Evolutionary conservation across 2,113 vertebrate genomes (phyloP), one percentile per base, ranked within the genome.

Genomic region (Brachypodius melanocephalos): DNA sequence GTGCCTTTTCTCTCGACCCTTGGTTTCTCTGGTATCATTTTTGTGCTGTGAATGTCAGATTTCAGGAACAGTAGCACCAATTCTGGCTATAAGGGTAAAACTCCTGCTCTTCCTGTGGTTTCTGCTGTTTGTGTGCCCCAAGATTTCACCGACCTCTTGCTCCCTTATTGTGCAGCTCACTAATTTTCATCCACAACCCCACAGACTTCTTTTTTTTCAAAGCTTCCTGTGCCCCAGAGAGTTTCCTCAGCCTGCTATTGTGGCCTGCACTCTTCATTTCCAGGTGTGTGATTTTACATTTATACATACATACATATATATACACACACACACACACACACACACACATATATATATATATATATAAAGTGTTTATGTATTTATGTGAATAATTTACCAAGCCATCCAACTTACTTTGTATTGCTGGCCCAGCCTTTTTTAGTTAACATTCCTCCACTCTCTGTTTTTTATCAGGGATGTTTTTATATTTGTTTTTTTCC

Each of bases 221-320:
- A 55, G 55, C 29, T 0, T 3, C 7, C 3, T 1, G 15, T 18
- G 10, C 9, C 17, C 13, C 0, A 3, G 18, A 12, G 1, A 66
- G n/a, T 58, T 52, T 66, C 15, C 22, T 77, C 77, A 73, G 51
- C 28, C 18, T 49, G 8, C 32, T 40, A 5, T 5, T n/a, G 26
- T 84, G 36, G 12, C 55, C 46, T 87, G 9, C 20, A 58, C 5
- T 5, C 14, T 55, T 78, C 8, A 40, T 63, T 82, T 67, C 43
- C 68, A 88, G 38, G 34, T 38, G 34, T 67, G 42, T 28, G 29
- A 32, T 78, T 29, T 57, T 81, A 11, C 19, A 38, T 38, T 38
- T 10, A 38, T 38, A 38, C 38, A 38, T 38, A 38, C 38, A 38
- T 38, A 38, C 10, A 38, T 38, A 38, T 38, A 38, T 38, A n/a